Percentiles rank a stretch among this genome's conserved stretches.
phyloP scores from a whole-genome alignment of 1,140 invertebrate genomes.

The Lasioglossum baleicum region DNA sequence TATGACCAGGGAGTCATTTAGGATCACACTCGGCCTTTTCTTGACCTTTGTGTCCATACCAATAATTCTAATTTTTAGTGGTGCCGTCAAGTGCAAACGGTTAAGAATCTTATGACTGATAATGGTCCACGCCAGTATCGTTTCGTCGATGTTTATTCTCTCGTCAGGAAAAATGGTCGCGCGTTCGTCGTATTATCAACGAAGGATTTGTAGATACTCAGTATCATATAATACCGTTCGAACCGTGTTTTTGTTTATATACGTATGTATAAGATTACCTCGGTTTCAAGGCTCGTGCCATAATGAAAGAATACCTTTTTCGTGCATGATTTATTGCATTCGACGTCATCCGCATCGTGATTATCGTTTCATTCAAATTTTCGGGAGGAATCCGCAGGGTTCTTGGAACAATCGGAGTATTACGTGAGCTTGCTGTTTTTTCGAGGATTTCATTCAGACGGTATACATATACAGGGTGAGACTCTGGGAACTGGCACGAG shows the following conservation, averaged over 20 bases:
- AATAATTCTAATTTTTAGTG: no score
- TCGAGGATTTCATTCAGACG: constrained; percentile 59
- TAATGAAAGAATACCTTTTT: not conserved
- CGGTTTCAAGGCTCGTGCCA: not conserved
- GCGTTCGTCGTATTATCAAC: not conserved
- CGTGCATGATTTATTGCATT: not conserved
- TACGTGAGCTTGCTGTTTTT: constrained; percentile 61
- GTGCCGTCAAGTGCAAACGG: no score
- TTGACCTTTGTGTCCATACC: no score
- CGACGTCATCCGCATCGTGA: no score
- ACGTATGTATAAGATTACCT: not conserved
- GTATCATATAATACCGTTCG: not conserved
- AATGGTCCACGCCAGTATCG: no score
- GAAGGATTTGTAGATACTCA: not conserved
- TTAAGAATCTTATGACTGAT: no score
- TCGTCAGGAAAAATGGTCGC: no score
- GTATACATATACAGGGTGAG: constrained; percentile 25
- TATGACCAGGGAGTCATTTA: no score
- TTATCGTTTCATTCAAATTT: not conserved
- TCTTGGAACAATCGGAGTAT: not conserved
- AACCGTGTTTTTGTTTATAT: not conserved
- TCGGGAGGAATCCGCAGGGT: constrained; percentile 1
- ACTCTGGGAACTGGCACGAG: no score
- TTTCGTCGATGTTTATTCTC: no score
- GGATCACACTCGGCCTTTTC: no score